These are phyloP conservation scores for Danio kyathit DNA, from an alignment of 2,797 vertebrate genomes.

Conservation along the genomic window DNA sequence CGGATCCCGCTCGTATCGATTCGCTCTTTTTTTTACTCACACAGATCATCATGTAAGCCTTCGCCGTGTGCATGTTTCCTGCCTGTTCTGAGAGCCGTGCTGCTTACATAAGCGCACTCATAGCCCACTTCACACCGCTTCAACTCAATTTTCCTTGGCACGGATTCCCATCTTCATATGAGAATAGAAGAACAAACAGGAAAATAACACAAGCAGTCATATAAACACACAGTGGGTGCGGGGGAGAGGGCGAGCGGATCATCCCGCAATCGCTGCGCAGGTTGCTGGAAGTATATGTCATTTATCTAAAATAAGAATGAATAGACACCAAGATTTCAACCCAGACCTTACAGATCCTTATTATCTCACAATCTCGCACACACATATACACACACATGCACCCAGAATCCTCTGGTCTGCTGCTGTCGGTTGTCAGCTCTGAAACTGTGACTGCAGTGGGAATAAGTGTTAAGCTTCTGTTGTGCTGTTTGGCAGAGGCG, in stretches of 20 bases:
- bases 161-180: conserved; percentile 39
- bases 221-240: conserved; percentile 43
- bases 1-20: conserved; percentile 35
- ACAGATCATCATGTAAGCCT: conserved; percentile 37
- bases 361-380: conserved; percentile 51
- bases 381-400: conserved; percentile 58
- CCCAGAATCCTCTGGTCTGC: conserved; percentile 58
- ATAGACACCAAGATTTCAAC: conserved; percentile 14
- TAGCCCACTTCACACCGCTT: conserved; percentile 70
- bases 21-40: conserved; percentile 35
- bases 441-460: conserved; percentile 62
- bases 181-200: conserved; percentile 38
- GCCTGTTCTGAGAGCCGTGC: conserved; percentile 64
- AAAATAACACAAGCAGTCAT: conserved; percentile 35
- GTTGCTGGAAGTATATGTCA: neutral
- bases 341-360: neutral
- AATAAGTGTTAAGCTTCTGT: conserved; percentile 66
- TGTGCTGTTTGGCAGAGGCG: conserved; percentile 65
- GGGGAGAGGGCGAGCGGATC: conserved; percentile 10
- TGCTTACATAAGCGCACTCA: conserved; percentile 73
- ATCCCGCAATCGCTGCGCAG: neutral
- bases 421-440: conserved; percentile 68
- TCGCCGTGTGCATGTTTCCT: conserved; percentile 60
- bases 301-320: neutral
- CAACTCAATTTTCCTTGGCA: conserved; percentile 52